Conservation (phyloP, 2,888 invertebrate genomes). For the Drosophila neutralis region DNA sequence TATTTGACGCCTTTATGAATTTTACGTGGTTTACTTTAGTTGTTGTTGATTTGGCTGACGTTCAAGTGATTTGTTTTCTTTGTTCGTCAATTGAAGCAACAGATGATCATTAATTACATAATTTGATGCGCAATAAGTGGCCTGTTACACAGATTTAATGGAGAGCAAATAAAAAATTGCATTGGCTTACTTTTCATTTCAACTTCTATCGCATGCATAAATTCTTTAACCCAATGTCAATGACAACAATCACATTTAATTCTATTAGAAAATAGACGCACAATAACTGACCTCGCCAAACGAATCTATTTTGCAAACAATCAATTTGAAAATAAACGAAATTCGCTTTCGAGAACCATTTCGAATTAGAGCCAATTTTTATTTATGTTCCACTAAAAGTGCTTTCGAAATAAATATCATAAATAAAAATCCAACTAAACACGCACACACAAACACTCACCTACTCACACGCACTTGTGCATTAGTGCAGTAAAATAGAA, state of each 20-base stretch:
- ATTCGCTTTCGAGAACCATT: conserved; percentile 20
- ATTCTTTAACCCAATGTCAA: background rate
- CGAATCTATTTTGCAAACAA: conserved; percentile 20
- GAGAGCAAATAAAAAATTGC: background rate
- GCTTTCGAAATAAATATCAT: conserved; percentile 35
- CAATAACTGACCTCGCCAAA: conserved; percentile 46
- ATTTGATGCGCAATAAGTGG: conserved; percentile 13
- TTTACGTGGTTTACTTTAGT: conserved; percentile 27
- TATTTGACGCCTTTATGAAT: conserved; percentile 13
- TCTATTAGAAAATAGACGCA: background rate
- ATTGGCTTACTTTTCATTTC: background rate
- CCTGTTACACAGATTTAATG: background rate
- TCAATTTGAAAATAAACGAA: conserved; percentile 50
- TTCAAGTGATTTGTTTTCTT: conserved; percentile 71
- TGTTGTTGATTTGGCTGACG: conserved; percentile 13
- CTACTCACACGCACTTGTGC: conserved; percentile 4
- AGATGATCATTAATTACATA: conserved; percentile 36
- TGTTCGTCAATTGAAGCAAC: conserved; percentile 45
- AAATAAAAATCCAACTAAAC: conserved; percentile 37
- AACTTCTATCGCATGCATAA: conserved; percentile 2
- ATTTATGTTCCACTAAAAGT: conserved; percentile 43
- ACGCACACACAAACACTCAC: background rate
- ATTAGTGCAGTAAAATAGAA: conserved; percentile 15
- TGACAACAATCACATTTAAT: background rate
- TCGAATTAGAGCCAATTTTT: conserved; percentile 11